A percentile compares a stretch with the other conserved stretches of the same genome.
Conservation (phyloP, 2,888 invertebrate species). For the Agonopterix alstromeriana region DNA sequence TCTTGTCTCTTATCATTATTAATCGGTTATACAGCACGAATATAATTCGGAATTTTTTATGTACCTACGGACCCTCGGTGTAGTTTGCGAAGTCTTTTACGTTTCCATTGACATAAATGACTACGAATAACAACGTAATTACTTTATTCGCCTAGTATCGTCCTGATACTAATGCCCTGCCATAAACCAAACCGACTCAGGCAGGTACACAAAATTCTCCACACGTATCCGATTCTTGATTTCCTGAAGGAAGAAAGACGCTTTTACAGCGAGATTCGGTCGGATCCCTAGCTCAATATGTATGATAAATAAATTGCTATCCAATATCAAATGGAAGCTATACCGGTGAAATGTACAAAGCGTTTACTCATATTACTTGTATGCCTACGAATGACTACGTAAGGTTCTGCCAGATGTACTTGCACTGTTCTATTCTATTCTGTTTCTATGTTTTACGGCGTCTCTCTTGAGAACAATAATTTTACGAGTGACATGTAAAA, state of each 20-base stretch:
- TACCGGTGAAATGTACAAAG: conserved; percentile 69
- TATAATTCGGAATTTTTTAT: too few species aligned
- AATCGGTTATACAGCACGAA: too few species aligned
- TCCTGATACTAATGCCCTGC: conserved; percentile 14
- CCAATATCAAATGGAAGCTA: conserved; percentile 74
- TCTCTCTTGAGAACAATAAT: too few species aligned
- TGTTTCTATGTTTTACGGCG: too few species aligned
- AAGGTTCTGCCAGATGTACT: background rate
- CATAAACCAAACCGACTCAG: conserved; percentile 39
- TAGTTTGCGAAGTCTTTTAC: too few species aligned
- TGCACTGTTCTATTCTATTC: too few species aligned
- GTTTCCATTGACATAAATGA: too few species aligned
- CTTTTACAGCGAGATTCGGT: conserved; percentile 52
- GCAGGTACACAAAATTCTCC: conserved; percentile 47
- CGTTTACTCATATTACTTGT: conserved; percentile 55
- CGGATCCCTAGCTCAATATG: conserved; percentile 64
- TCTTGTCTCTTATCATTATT: too few species aligned
- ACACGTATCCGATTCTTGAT: conserved; percentile 70
- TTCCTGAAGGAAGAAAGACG: conserved; percentile 59
- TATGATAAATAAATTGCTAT: conserved; percentile 78
- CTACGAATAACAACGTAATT: too few species aligned
- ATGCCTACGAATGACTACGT: background rate
- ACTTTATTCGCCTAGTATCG: background rate
- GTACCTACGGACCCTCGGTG: too few species aligned
- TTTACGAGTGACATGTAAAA: too few species aligned